Evolutionary conservation across 2,888 invertebrate genomes (phyloP).

Genomic region (Cataglyphis livida): DNA sequence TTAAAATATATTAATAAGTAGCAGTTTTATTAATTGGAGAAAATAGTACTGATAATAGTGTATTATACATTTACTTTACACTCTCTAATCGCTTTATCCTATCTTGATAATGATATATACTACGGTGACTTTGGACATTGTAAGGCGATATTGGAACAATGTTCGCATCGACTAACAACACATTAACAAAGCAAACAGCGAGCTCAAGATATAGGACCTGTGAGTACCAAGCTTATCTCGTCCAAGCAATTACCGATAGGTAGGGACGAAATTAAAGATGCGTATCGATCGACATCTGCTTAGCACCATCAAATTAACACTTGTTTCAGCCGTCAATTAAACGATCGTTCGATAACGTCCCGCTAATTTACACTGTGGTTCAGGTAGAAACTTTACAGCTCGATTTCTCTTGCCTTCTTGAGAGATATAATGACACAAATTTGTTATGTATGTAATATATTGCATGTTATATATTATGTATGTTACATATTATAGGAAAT

Average conservation of each 20-base stretch:
- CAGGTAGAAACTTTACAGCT: slow-evolving; percentile 11
- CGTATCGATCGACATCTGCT: slow-evolving; percentile 79
- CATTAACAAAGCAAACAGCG: slow-evolving; percentile 77
- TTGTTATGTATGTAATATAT: background rate
- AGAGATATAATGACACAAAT: background rate
- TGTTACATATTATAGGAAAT: background rate
- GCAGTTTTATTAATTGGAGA: background rate
- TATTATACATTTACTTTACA: background rate
- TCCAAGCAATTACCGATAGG: slow-evolving; percentile 77
- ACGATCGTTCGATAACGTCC: slow-evolving; percentile 73
- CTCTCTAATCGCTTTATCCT: background rate
- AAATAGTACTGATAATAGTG: background rate
- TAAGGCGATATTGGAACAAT: slow-evolving; percentile 68
- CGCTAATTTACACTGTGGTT: slow-evolving; percentile 42
- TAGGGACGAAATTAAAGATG: slow-evolving; percentile 81
- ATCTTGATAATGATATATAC: slow-evolving; percentile 45
- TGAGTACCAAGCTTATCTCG: slow-evolving; percentile 71
- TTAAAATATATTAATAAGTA: background rate
- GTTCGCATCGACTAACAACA: slow-evolving; percentile 46
- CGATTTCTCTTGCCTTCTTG: background rate
- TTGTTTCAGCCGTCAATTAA: slow-evolving; percentile 78
- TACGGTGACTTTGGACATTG: slow-evolving; percentile 46
- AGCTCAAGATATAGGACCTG: slow-evolving; percentile 52
- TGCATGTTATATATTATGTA: too few species aligned
- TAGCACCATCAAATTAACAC: slow-evolving; percentile 81